Evolutionary conservation across 2,888 invertebrate species (phyloP), one percentile per base, ranked within the genome.

Genomic region (Dinocampus coccinellae): DNA sequence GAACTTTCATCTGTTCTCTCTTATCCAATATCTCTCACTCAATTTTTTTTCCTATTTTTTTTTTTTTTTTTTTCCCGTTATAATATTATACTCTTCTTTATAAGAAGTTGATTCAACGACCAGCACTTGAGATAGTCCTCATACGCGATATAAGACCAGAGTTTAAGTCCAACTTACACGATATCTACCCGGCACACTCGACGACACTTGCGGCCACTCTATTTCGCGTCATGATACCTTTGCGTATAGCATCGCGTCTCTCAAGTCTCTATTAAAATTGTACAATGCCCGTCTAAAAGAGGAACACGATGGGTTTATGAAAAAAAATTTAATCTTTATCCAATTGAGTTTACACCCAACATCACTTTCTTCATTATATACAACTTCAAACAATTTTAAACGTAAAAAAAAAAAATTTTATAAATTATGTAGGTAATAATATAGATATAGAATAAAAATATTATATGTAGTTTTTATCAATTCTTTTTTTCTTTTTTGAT

Each of bases 111-210:
- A 58, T 16, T 16, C n/a, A n/a, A n/a, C n/a, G n/a, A n/a, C n/a
- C n/a, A n/a, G n/a, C 16, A n/a, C 16, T 33, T n/a, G 24, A 33
- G 68, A 60, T 60, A 34, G 61, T 34, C 68, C 60, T 61, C 34
- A 42, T 13, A 42, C 42, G 58, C 42, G 57, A 34, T 58, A 52
- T 61, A 68, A 66, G 69, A 62, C 65, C 64, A 61, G 76, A 81
- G 80, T 83, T 85, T 85, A 86, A 86, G 83, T 83, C 83, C 83
- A 84, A 83, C 86, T 87, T 86, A 86, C 85, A 86, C 84, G 85
- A 85, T 87, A 86, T 87, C 87, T 86, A 78, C 79, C 68, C 81
- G 75, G 83, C 83, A 83, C 85, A 84, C 84, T 85, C 80, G 72
- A 53, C 69, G 70, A 66, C 47, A 72, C 60, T 69, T 65, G 70